Evolutionary conservation across 2,888 invertebrate genomes (phyloP).

Genomic region (Lithophane ornitopus): DNA sequence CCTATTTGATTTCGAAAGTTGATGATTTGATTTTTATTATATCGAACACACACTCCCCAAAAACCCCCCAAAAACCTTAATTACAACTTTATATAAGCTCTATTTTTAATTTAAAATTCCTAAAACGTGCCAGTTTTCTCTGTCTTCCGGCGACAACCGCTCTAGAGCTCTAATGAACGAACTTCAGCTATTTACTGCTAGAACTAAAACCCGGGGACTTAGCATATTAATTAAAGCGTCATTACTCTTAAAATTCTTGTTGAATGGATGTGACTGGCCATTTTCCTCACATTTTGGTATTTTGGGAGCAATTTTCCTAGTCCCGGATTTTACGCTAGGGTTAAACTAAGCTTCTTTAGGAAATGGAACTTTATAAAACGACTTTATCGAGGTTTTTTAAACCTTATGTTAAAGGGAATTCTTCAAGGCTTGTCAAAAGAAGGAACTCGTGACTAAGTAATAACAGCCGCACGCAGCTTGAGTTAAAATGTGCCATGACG

Average conservation of each 20-base stretch:
- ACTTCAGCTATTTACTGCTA: conserved; percentile 41
- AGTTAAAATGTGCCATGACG: no score
- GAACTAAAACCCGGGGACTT: conserved; percentile 37
- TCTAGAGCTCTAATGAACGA: conserved; percentile 51
- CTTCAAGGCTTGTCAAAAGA: no score
- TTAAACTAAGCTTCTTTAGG: conserved; percentile 11
- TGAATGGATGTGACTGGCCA: conserved; percentile 23
- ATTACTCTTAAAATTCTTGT: conserved; percentile 43
- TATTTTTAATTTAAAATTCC: conserved; percentile 46
- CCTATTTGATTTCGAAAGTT: no score
- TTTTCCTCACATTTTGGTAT: conserved; percentile 27
- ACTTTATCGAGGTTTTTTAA: not conserved
- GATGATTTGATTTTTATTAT: no score
- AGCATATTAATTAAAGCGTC: conserved; percentile 56
- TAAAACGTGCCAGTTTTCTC: conserved; percentile 49
- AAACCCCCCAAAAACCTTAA: not conserved
- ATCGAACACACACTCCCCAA: not conserved
- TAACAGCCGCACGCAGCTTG: no score
- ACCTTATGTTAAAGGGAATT: no score
- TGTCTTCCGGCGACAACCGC: conserved; percentile 40
- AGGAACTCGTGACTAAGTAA: no score
- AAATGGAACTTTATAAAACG: conserved; percentile 3
- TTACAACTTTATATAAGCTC: not conserved
- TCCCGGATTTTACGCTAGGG: not conserved
- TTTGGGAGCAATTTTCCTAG: conserved; percentile 6